Evolutionary conservation across 2,888 invertebrate species (phyloP).

Genomic region (Chydorus sphaericus): DNA sequence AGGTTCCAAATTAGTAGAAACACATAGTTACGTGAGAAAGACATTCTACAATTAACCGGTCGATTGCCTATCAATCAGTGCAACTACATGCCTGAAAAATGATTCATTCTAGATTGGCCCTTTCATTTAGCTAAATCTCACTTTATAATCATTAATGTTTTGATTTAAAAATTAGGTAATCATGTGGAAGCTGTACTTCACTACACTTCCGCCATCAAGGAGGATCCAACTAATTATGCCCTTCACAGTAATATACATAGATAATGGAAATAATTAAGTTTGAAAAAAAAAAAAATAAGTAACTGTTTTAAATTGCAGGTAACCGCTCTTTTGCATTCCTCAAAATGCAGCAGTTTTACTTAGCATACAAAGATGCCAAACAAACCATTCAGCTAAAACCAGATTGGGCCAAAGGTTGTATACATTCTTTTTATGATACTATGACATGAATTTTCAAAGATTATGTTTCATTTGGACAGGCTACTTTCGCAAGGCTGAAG

Average conservation of each 20-base stretch:
- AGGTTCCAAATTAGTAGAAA: too few relatives aligned
- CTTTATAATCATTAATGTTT: too few relatives aligned
- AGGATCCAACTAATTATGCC: constrained; percentile 51
- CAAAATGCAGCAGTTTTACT: constrained; percentile 57
- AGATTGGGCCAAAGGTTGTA: constrained; percentile 67
- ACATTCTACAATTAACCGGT: too few relatives aligned
- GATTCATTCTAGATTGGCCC: too few relatives aligned
- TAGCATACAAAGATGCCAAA: constrained; percentile 61
- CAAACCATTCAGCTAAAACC: constrained; percentile 57
- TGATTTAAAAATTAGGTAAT: too few relatives aligned
- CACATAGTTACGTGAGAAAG: too few relatives aligned
- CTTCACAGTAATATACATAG: constrained; percentile 56
- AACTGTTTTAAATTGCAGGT: background rate
- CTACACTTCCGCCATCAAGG: constrained; percentile 62
- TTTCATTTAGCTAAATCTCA: too few relatives aligned
- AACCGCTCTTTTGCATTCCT: constrained; percentile 68
- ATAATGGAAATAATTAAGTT: constrained; percentile 15
- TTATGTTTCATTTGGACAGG: constrained; percentile 35
- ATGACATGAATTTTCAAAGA: background rate
- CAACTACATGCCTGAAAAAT: too few relatives aligned
- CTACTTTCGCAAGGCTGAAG: constrained; percentile 55
- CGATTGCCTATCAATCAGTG: too few relatives aligned
- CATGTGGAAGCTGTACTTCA: constrained; percentile 60
- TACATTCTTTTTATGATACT: too few relatives aligned
- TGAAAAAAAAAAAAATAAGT: background rate